Conservation (phyloP, 2,797 vertebrate genomes). For the Buphagus erythrorhynchus region DNA sequence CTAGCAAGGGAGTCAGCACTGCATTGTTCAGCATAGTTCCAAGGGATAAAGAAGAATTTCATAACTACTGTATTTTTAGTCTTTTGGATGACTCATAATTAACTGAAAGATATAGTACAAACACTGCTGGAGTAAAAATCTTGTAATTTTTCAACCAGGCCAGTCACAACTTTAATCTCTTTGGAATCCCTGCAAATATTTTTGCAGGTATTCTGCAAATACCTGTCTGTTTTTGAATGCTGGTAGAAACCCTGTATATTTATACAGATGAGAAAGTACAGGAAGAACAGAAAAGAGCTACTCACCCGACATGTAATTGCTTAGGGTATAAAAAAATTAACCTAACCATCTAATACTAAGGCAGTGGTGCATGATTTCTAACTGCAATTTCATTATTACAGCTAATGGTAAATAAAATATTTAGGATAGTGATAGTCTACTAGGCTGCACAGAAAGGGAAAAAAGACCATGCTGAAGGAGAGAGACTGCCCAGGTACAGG, state of each 20-base stretch:
- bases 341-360: background rate
- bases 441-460: background rate
- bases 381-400: background rate
- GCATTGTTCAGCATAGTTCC: background rate
- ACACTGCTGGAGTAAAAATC: background rate
- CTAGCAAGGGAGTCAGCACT: background rate
- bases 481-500: background rate
- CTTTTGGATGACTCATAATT: background rate
- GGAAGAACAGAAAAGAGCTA: background rate
- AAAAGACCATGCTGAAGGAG: background rate
- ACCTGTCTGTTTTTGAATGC: background rate
- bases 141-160: background rate
- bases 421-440: background rate
- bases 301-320: background rate
- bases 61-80: background rate
- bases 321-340: background rate
- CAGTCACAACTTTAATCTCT: background rate
- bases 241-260: background rate
- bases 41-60: background rate
- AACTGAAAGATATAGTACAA: background rate
- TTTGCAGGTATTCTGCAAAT: background rate
- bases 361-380: background rate
- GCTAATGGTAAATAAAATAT: background rate
- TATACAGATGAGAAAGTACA: background rate
- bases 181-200: background rate